Evolutionary conservation across 2,888 invertebrate genomes (phyloP), one percentile per base, ranked within the genome.

Genomic region (Volucella zonaria): DNA sequence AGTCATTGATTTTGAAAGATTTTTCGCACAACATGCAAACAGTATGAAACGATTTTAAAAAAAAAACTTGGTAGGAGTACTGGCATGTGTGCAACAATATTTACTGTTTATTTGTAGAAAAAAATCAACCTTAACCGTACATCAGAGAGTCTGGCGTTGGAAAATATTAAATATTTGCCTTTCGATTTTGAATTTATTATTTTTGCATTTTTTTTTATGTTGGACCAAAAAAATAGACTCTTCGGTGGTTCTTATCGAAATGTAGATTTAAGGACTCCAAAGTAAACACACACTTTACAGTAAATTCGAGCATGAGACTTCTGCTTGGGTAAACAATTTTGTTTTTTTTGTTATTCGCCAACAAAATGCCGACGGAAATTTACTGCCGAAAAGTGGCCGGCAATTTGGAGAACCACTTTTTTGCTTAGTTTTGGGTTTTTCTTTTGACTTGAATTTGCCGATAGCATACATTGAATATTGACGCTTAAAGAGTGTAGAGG

Each of bases 161-260:
- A 56, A 58, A 70, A 70, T 49, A 70, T 49, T 70, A 47, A 49
- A 40, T 70, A 42, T 70, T 70, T 70, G 47, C 58, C 15, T 58
- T 70, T 58, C 11, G 58, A 70, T 58, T 70, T 58, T 14, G 15
- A 43, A 56, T 54, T 67, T 43, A 8, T n/a, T 54, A 14, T 54
- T 54, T 43, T 23, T 38, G 9, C 9, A 3, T 15, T 31, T 40
- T 51, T 23, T 6, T 3, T 11, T 23, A 23, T 8, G 12, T 9
- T 8, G 18, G 12, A 56, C 14, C 12, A n/a, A 43, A 43, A 9
- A n/a, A 62, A 0, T 43, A 14, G 12, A 12, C 42, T 42, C 52
- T 52, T 52, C n/a, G n/a, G 14, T 4, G 18, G 18, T 40, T 10
- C 11, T 59, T 18, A 18, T 6, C 9, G 42, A 23, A 40, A 66